These are phyloP conservation scores for Drosophila mauritiana DNA, from an alignment of 1,140 invertebrate genomes.

Conservation along the genomic window DNA sequence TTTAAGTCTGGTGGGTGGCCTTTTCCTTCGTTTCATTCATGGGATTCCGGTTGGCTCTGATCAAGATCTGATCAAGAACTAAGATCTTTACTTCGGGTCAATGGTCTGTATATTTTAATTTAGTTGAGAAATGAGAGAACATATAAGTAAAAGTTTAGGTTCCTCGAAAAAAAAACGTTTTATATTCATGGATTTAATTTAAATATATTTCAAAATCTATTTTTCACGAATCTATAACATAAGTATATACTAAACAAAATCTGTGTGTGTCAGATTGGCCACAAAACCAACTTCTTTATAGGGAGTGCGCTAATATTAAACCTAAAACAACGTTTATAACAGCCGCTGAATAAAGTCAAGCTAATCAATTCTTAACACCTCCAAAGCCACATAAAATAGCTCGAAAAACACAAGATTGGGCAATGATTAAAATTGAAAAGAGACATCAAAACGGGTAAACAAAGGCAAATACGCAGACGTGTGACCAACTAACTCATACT, in stretches of 20 bases:
- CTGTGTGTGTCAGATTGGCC: too few species aligned
- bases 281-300: not conserved
- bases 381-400: slow-evolving; percentile 28
- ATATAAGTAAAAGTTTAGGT: too few species aligned
- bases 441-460: slow-evolving; percentile 46
- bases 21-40: slow-evolving; percentile 25
- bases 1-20: slow-evolving; percentile 36
- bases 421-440: slow-evolving; percentile 35
- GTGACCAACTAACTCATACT: slow-evolving; percentile 46
- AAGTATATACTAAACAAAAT: too few species aligned
- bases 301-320: slow-evolving; percentile 19
- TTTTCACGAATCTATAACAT: too few species aligned
- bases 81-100: slow-evolving; percentile 15
- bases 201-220: too few species aligned
- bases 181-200: too few species aligned
- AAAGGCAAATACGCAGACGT: slow-evolving; percentile 27
- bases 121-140: not conserved
- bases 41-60: slow-evolving; percentile 8
- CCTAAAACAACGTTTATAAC: slow-evolving; percentile 10
- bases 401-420: slow-evolving; percentile 49
- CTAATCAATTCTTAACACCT: slow-evolving; percentile 54
- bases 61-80: slow-evolving; percentile 20
- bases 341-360: slow-evolving; percentile 18
- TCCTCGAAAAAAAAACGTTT: too few species aligned
- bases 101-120: slow-evolving; percentile 4